Percentiles rank a stretch among this genome's conserved stretches.
Evolutionary conservation across 1,140 invertebrate species (phyloP).

Genomic region (Drosophila cardini): DNA sequence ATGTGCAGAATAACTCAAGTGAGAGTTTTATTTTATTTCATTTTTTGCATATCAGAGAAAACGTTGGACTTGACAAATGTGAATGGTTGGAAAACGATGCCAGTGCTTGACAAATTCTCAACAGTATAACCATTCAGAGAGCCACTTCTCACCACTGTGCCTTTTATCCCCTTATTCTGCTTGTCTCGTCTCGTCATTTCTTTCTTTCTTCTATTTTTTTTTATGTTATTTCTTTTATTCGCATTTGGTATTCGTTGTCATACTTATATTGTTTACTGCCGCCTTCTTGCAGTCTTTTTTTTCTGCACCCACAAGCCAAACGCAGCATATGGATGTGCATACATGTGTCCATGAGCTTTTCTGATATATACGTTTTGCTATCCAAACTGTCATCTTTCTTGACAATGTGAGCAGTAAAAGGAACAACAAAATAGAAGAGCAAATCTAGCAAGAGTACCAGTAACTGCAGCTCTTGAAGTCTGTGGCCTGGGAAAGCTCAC

Average conservation of each 20-base stretch:
- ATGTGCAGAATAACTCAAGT: too few relatives aligned
- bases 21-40: neutral
- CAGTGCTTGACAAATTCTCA: constrained; percentile 40
- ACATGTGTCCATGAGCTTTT: constrained; percentile 45
- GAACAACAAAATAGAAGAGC: neutral
- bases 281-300: constrained; percentile 30
- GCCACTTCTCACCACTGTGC: constrained; percentile 32
- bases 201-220: neutral
- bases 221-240: constrained; percentile 17
- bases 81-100: constrained; percentile 36
- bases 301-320: constrained; percentile 42
- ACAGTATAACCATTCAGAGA: constrained; percentile 18
- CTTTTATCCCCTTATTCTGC: constrained; percentile 59
- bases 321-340: constrained; percentile 43
- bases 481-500: constrained; percentile 53
- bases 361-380: constrained; percentile 69
- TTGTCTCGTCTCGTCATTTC: constrained; percentile 18
- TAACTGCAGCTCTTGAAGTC: constrained; percentile 35
- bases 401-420: constrained; percentile 42
- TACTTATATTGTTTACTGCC: constrained; percentile 41
- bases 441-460: constrained; percentile 38
- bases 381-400: constrained; percentile 69
- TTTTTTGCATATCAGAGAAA: neutral
- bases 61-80: neutral
- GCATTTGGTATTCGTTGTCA: constrained; percentile 14